Conservation (phyloP, 2,797 vertebrate genomes). For the Diceros bicornis region DNA sequence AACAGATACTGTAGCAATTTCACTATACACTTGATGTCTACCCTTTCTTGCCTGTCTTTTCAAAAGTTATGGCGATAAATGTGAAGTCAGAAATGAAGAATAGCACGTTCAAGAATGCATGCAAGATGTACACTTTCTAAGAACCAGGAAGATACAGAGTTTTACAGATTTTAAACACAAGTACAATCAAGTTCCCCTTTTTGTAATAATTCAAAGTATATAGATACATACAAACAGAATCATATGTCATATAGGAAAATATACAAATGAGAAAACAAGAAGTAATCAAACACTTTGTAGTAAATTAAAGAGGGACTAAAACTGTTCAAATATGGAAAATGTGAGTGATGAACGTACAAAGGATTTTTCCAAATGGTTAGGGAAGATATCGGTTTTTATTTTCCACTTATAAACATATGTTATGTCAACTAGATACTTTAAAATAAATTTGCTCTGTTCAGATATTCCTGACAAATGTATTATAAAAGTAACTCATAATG, state of each 20-base stretch:
- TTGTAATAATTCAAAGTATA: not conserved
- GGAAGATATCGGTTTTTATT: constrained; percentile 7
- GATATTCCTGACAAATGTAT: not conserved
- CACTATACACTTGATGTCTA: not conserved
- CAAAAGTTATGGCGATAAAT: not conserved
- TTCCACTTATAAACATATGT: constrained; percentile 19
- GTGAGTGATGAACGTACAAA: not conserved
- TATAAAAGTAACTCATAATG: constrained; percentile 23
- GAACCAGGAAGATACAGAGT: not conserved
- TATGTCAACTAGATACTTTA: constrained; percentile 10
- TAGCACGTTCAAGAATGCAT: constrained; percentile 10
- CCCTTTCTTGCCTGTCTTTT: constrained; percentile 8
- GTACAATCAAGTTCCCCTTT: constrained; percentile 13
- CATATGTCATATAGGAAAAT: not conserved
- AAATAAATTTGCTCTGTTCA: constrained; percentile 28
- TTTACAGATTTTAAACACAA: constrained; percentile 35
- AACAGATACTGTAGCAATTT: not conserved
- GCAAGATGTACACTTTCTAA: constrained; percentile 29
- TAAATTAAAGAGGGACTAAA: constrained; percentile 9
- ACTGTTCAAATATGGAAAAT: constrained; percentile 30
- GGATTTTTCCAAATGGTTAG: not conserved
- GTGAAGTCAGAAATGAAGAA: constrained; percentile 45
- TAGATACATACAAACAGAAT: constrained; percentile 26
- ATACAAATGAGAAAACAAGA: not conserved
- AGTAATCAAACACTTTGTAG: not conserved